Evolutionary conservation across 2,113 vertebrate species (phyloP), one percentile per base, ranked within the genome.

Genomic region (Sylvicapra grimmia): DNA sequence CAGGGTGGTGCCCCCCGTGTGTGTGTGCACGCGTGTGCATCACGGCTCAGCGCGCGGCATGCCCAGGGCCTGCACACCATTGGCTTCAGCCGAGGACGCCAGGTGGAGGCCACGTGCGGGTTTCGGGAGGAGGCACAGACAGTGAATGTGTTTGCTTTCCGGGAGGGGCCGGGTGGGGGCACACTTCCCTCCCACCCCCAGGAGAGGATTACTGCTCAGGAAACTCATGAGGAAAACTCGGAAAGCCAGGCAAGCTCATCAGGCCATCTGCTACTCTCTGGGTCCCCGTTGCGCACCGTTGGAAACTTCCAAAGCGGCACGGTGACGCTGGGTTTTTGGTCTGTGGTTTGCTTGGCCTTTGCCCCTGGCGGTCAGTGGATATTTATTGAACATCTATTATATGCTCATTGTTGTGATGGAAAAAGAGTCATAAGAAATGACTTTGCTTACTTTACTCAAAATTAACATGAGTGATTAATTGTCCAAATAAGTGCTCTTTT

Each of bases 391-490:
- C 23, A 63, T 56, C 15, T 79, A 36, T 54, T 51, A 36, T 47
- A 14, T 21, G 53, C 9, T 77, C 21, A 40, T 33, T 83, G 40
- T 82, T 88, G 75, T 36, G 44, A 65, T 18, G 27, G 21, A 49
- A 59, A 84, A 75, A 56, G 23, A 44, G n/a, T 14, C 51, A 13
- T 87, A 84, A 72, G 36, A 85, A 83, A 59, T 59, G 13, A 44
- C 10, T 87, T 86, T 40, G 27, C 58, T 44, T 86, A 63, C 51
- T 91, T 95, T 72, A 86, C 12, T 96, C 31, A 93, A 96, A 93
- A 75, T n/a, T 25, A 44, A 89, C 44, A 54, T 25, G 11, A 90
- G 9, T 47, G 40, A 59, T 44, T 27, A 75, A 56, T 68, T 56
- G 49, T 56, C 63, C 36, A 61, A 75, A 31, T 61, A 72, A 75